Evolutionary conservation across 1,140 invertebrate species (phyloP), one percentile per base, ranked within the genome.

Genomic region (Formica exsecta): DNA sequence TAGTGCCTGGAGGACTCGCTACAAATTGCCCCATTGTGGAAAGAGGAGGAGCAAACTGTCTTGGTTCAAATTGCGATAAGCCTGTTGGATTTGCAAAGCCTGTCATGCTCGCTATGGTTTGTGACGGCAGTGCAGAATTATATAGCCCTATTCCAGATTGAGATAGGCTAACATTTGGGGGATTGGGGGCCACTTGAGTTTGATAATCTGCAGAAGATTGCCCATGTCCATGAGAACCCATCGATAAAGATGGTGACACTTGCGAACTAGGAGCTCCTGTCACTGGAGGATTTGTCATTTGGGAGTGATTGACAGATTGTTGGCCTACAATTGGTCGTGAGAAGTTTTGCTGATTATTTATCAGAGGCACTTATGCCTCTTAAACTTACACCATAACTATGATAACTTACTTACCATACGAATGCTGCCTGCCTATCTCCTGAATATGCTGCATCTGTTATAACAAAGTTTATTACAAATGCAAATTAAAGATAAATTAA

Each of bases 291-390:
- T 36, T 89, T 36, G 75, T 73, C n/a, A 81, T 64, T 5, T 90
- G 85, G 3, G 85, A 44, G 19, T 38, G 85, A 59, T 74, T 73
- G 3, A 70, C 2, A 16, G 85, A 4, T 74, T 86, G 91, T 61
- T 92, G 90, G 22, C 89, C 87, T 51, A 75, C 62, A 57, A 91
- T 65, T 1, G 87, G 86, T 6, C 75, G 88, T 19, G 84, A 54
- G 25, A 86, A 86, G 57, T 89, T 93, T 32, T 92, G 91, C 59
- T 93, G 92, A 25, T 87, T 88, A 22, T 87, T 80, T 54, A 85
- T 44, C 48, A 64, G 61, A 54, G 92, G 68, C 57, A 87, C 74
- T 62, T 29, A 29, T 29, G 25, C 25, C 25, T 29, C 1, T 29
- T 29, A 29, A 29, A 29, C 25, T 29, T 29, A 29, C 1, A 29